Evolutionary conservation across 2,888 invertebrate species (phyloP), one percentile per base, ranked within the genome.

Genomic region (Drosophila eohydei): DNA sequence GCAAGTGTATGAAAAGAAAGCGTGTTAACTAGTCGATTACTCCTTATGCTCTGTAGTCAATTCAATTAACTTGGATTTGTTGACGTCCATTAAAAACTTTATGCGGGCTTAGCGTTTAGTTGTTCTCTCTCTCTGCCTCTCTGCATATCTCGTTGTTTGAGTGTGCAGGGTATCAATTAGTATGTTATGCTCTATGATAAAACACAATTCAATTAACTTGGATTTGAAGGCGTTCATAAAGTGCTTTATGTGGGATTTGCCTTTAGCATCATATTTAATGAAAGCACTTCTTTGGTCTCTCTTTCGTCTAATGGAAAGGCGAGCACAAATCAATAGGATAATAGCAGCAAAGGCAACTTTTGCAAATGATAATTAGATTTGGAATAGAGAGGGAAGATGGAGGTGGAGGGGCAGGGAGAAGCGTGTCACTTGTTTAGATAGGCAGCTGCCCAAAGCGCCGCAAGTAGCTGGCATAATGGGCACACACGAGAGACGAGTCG

Each of bases 381-480:
- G 62, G 12, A 30, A 52, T 30, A 60, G 51, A 60, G 38, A 36
- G 65, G 43, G 60, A 55, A 65, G 76, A 51, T 26, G 57, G 52
- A 57, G 50, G 30, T 55, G 43, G 14, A 26, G 21, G 32, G 21
- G 62, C 62, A 65, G 71, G 12, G 12, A 7, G 50, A 12, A 50
- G 54, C 54, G 63, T 73, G 76, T 73, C 76, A 73, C 34, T 55
- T 36, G 74, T n/a, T 55, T 74, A 28, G 76, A 77, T 77, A 74
- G 78, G 65, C 76, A 78, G 68, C 38, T 62, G 76, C 78, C 67
- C 38, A 63, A 67, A 57, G 78, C 73, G 50, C 54, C 51, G 68
- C 50, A 67, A 48, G 69, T 67, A 57, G 78, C 61, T 82, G 89
- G 81, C 89, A 83, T 88, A 87, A 87, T 85, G 89, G 81, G 85